Base-by-base conservation (phyloP, 2,888 invertebrate genomes). In the Plemyria rubiginata region DNA sequence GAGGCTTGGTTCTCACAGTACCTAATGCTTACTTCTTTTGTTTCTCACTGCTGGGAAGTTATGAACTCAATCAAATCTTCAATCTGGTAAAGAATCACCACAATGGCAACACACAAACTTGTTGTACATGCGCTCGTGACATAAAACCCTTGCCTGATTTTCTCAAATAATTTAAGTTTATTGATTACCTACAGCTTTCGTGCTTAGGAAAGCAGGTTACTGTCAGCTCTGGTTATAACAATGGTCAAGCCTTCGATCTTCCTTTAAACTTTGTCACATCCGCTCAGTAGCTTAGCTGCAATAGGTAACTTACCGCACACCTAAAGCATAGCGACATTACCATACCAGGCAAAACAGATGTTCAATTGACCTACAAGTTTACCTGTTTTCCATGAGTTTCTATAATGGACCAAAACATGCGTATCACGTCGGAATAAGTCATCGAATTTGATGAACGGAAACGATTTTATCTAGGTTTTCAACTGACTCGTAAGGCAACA, bases 331-430 rank as follows among this genome's bases (percentile, higher is more conserved):
- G 9, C 9, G 2, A 45, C 16, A 45, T 45, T 45, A 45, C 58
- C 58, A 43, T 58, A 52, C 51, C 52, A 43, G 41, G 58, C 13
- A 59, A 57, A 40, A 58, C 45, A 52, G 46, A 59, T 48, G 53
- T 45, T 45, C 45, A 41, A 53, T 29, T 15, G 59, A 53, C 59
- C 59, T 59, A 53, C 29, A 48, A 50, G 48, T 51, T 43, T 49
- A 45, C 59, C 16, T n/a, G 59, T 59, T 59, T 32, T 32, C 59
- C 52, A 59, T 53, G 59, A 53, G 53, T 11, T 45, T 45, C 16
- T 45, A 38, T 38, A 45, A 4, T 43, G 43, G 3, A 45, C 45
- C 4, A 13, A 41, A 41, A 13, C 13, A 41, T 13, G 13, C 11
- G 36, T 38, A 38, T 38, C 2, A 9, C 36, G 9, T 11, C 36